Evolutionary conservation across 2,797 vertebrate species (phyloP).

Genomic region (Podarcis lilfordi): DNA sequence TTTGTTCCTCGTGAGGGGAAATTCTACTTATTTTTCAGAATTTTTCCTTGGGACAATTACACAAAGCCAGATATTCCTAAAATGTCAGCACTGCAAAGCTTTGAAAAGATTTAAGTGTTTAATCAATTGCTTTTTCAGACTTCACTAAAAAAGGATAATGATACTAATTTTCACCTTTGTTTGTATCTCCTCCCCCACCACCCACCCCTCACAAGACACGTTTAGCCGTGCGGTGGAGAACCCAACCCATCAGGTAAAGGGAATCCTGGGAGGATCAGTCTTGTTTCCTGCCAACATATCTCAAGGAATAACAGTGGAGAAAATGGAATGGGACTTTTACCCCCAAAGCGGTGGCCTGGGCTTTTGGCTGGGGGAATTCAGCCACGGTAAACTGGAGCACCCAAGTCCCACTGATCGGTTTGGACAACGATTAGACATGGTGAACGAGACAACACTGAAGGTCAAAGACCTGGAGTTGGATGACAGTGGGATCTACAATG

Average conservation of each 20-base stretch:
- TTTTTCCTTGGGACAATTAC: no score
- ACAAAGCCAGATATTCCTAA: no score
- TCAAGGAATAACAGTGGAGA: accelerated
- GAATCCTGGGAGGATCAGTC: background rate
- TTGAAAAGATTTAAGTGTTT: no score
- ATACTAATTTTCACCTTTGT: no score
- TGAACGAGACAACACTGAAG: background rate
- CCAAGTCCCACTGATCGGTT: background rate
- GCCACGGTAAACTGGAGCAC: background rate
- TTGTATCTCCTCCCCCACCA: no score
- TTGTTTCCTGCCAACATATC: background rate
- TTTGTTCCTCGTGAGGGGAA: no score
- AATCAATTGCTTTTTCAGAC: no score
- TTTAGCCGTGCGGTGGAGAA: no score
- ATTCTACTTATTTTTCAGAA: no score
- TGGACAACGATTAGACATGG: background rate
- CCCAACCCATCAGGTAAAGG: background rate
- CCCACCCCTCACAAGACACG: no score
- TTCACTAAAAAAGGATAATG: no score
- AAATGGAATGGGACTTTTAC: background rate
- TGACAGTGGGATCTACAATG: background rate
- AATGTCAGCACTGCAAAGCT: no score
- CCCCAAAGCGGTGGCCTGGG: accelerated
- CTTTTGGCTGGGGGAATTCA: background rate
- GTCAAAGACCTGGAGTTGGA: background rate